Evolutionary conservation across 2,113 vertebrate genomes (phyloP), one percentile per base, ranked within the genome.

Genomic region (Rhinopomastus cyanomelas): DNA sequence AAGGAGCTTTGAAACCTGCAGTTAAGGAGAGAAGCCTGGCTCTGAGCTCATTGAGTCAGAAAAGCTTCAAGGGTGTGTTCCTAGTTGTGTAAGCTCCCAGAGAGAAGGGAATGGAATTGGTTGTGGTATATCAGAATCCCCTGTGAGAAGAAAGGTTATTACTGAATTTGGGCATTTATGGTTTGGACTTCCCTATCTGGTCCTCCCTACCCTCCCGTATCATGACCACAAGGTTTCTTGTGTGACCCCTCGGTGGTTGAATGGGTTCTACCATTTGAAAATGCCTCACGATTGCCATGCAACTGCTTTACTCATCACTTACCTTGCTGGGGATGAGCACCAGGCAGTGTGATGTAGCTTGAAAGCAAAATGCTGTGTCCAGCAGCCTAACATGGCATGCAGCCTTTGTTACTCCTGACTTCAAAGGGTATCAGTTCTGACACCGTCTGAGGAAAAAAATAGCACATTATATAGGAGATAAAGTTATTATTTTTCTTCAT

Each of bases 251-350:
- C 1, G 0, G 44, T 86, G 81, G 18, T 44, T 85, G 69, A 91
- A 78, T 90, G 81, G 53, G 81, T 86, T 95, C 66, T 95, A 4
- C 73, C 74, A 44, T 75, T 84, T 88, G 77, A 42, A 92, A 86
- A 75, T 17, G 44, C 73, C 57, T 74, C 23, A 8, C 1, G 1
- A 77, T 80, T 82, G 56, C 61, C 61, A 34, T 93, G 76, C 27
- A 27, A 16, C 55, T 52, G 59, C 7, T 1, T 48, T 59, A 9
- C n/a, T 90, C 44, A 27, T 85, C 23, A 22, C 32, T 64, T 64
- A 30, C 51, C 73, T 75, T 2, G 0, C 60, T 87, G 81, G 74
- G 67, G 85, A 30, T 8, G 48, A 7, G 22, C 49, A 52, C 52
- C 72, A 67, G 49, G 56, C 56, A 49, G 27, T 5, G 11, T 57